phyloP scores from a whole-genome alignment of 2,113 vertebrate genomes.

The Corvus cornix region DNA sequence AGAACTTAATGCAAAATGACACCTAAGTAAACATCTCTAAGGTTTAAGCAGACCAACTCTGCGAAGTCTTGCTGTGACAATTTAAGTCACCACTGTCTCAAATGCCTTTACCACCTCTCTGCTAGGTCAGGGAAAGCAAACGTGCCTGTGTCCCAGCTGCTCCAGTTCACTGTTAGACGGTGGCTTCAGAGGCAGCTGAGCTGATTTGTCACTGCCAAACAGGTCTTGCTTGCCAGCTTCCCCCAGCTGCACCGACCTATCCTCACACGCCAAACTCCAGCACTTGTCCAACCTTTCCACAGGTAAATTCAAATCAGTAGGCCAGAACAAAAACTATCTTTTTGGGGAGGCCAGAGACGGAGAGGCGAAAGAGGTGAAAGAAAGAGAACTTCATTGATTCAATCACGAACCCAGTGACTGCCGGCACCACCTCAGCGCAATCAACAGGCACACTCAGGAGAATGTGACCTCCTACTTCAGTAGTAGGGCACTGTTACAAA shows the following conservation, averaged over 20 bases:
- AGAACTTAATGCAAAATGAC: background rate
- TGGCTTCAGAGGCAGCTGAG: background rate
- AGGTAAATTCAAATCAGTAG: background rate
- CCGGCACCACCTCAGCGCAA: background rate
- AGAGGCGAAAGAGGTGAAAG: background rate
- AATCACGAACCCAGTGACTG: background rate
- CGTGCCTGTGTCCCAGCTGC: background rate
- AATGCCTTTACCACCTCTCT: background rate
- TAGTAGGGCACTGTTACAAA: background rate
- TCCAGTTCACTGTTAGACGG: background rate
- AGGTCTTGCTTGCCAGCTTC: background rate
- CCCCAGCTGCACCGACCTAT: background rate
- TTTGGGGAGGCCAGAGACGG: background rate
- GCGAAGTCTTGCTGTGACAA: background rate
- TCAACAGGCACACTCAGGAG: background rate
- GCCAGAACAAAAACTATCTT: background rate
- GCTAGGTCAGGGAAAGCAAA: background rate
- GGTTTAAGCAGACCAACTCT: background rate
- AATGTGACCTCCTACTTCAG: rapidly evolving
- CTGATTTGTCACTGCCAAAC: background rate
- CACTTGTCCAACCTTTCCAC: background rate
- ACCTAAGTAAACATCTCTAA: background rate
- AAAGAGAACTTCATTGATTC: background rate
- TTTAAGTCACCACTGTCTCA: background rate
- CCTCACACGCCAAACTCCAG: background rate